A percentile compares a stretch with the other conserved stretches of the same genome.
Evolutionary conservation across 1,140 invertebrate genomes (phyloP).

Genomic region (Archivesica marissinica): DNA sequence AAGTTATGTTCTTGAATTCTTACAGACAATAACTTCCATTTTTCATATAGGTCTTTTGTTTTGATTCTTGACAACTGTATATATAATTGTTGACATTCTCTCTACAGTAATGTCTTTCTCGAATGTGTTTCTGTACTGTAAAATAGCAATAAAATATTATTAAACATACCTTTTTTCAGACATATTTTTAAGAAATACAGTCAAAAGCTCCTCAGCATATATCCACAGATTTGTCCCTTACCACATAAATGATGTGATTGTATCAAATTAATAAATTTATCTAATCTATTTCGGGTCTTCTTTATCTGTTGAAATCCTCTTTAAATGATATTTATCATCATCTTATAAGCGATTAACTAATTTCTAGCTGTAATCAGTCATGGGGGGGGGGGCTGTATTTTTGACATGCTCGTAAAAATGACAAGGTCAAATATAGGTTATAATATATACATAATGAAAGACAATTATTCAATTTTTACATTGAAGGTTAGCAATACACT

Average conservation of each 20-base stretch:
- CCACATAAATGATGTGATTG: neutral
- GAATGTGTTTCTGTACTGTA: no score
- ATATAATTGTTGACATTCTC: no score
- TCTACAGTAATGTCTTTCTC: no score
- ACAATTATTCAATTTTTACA: slow-evolving; percentile 33
- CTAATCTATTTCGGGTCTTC: slow-evolving; percentile 19
- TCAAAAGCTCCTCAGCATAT: neutral
- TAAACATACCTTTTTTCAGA: neutral
- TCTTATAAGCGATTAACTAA: slow-evolving; percentile 34
- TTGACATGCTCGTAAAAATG: slow-evolving; percentile 40
- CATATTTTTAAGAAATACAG: neutral
- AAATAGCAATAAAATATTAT: neutral
- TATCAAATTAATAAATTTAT: slow-evolving; percentile 23
- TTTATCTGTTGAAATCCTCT: neutral
- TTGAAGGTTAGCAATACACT: no score
- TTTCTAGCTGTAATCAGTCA: neutral
- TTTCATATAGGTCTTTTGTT: no score
- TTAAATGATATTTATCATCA: slow-evolving; percentile 1
- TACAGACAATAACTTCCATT: no score
- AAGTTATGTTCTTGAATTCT: no score
- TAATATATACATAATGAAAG: slow-evolving; percentile 9
- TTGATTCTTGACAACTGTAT: no score
- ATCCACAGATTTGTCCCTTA: slow-evolving; percentile 3
- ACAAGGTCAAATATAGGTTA: neutral
- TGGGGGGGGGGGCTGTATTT: neutral